A percentile compares a stretch with the other conserved stretches of the same genome.
Evolutionary conservation across 2,113 vertebrate genomes (phyloP).

Genomic region (Anoura caudifer): DNA sequence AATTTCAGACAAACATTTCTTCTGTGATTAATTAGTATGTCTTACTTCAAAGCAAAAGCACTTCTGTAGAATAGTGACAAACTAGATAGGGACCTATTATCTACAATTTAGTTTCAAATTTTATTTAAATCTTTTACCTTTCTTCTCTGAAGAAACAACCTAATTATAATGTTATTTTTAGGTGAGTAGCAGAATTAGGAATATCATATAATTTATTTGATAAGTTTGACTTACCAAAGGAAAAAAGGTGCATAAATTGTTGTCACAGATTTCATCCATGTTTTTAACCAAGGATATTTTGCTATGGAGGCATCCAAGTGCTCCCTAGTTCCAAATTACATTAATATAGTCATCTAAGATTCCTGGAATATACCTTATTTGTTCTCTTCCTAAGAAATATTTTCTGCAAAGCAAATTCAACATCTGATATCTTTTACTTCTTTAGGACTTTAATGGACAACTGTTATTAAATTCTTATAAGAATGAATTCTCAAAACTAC

Average conservation of each 20-base stretch:
- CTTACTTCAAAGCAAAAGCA: neutral
- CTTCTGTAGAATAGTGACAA: neutral
- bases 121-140: neutral
- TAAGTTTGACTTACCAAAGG: conserved; percentile 10
- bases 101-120: neutral
- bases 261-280: neutral
- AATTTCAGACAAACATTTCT: neutral
- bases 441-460: neutral
- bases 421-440: neutral
- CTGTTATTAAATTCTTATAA: neutral
- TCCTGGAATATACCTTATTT: neutral
- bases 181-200: neutral
- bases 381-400: neutral
- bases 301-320: neutral
- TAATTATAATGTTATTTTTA: neutral
- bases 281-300: neutral
- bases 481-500: neutral
- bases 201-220: neutral
- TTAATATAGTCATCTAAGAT: neutral
- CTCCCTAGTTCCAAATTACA: neutral
- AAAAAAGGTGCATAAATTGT: neutral
- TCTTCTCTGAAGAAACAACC: conserved; percentile 3
- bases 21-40: conserved; percentile 14
- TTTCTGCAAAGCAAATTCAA: neutral
- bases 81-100: neutral